Evolutionary conservation across 2,113 vertebrate species (phyloP).

Genomic region (Osmerus mordax): DNA sequence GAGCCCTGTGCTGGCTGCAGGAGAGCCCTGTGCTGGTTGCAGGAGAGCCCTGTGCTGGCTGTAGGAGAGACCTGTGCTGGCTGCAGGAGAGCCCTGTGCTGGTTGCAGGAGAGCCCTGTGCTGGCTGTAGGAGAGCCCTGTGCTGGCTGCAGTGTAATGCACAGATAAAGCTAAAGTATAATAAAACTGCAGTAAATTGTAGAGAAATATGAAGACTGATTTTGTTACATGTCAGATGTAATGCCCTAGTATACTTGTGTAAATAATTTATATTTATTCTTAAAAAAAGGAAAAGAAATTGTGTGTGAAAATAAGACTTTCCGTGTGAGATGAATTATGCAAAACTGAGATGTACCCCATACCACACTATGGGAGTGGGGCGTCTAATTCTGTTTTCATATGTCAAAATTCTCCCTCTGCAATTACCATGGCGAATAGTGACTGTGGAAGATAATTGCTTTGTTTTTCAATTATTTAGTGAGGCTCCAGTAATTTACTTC

Average conservation of each 20-base stretch:
- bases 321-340: neutral
- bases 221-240: neutral
- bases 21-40: no score
- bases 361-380: neutral
- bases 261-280: no score
- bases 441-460: constrained; percentile 63
- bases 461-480: constrained; percentile 77
- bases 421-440: constrained; percentile 1
- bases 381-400: neutral
- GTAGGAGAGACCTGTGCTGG: no score
- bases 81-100: no score
- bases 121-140: no score
- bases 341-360: neutral
- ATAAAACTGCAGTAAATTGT: neutral
- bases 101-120: no score
- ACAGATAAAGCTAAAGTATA: neutral
- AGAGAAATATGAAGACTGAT: neutral
- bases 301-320: neutral
- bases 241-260: neutral
- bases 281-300: neutral
- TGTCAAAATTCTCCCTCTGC: neutral
- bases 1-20: no score
- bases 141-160: neutral
- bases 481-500: constrained; percentile 75
- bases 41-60: no score